phyloP scores from a whole-genome alignment of 2,113 vertebrate genomes.

The Typhlomys cinereus region DNA sequence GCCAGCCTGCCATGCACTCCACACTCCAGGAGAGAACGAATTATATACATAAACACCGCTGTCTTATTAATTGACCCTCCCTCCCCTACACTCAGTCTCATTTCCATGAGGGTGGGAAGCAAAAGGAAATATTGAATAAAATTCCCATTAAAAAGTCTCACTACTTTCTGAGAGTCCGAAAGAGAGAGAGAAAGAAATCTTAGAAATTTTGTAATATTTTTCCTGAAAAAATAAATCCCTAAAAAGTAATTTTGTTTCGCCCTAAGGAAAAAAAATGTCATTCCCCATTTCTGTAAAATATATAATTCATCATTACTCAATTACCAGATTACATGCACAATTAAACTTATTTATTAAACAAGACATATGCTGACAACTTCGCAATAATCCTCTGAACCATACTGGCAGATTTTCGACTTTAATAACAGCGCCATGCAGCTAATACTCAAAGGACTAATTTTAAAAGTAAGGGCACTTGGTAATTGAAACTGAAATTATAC shows the following conservation, averaged over 20 bases:
- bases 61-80: slow-evolving; percentile 44
- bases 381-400: slow-evolving; percentile 82
- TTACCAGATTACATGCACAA: slow-evolving; percentile 87
- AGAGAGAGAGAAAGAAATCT: neutral
- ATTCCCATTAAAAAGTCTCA: slow-evolving; percentile 44
- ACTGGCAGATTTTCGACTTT: slow-evolving; percentile 84
- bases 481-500: slow-evolving; percentile 85
- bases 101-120: neutral
- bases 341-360: slow-evolving; percentile 87
- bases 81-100: neutral
- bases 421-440: slow-evolving; percentile 79
- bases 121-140: neutral
- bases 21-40: slow-evolving; percentile 21
- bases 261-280: slow-evolving; percentile 54
- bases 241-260: slow-evolving; percentile 73
- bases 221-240: slow-evolving; percentile 57
- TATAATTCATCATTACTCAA: slow-evolving; percentile 84
- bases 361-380: slow-evolving; percentile 83
- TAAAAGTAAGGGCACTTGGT: slow-evolving; percentile 80
- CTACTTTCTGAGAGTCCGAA: too few relatives aligned
- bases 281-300: slow-evolving; percentile 74
- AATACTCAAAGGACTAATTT: slow-evolving; percentile 83
- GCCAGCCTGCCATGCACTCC: neutral
- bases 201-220: slow-evolving; percentile 61
- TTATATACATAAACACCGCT: slow-evolving; percentile 27